Conservation (phyloP, 2,797 vertebrate genomes). For the Melanotaenia nigrans region DNA sequence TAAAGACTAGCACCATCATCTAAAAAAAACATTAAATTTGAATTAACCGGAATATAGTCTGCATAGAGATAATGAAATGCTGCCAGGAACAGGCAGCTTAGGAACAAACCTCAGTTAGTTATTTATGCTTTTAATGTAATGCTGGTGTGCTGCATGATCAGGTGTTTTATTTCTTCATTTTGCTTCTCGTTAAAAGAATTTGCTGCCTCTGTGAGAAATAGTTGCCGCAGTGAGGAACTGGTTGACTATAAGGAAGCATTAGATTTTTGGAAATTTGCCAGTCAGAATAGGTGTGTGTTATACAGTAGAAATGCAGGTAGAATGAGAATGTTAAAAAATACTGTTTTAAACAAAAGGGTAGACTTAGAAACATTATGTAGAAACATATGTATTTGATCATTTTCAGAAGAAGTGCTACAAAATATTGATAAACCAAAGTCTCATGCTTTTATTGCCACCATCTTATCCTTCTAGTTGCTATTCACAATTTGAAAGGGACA, state of each 20-base stretch:
- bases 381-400: background rate
- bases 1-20: background rate
- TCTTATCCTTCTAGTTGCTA: background rate
- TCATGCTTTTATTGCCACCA: background rate
- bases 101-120: background rate
- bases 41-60: background rate
- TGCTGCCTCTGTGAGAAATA: background rate
- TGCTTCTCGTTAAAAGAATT: background rate
- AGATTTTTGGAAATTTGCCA: background rate
- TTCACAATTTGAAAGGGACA: background rate
- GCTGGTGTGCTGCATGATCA: background rate
- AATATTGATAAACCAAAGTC: background rate
- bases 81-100: background rate
- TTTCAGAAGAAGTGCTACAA: background rate
- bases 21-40: background rate
- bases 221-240: background rate
- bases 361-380: background rate
- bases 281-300: background rate
- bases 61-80: background rate
- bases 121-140: background rate
- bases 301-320: background rate
- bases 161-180: background rate
- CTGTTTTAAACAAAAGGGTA: background rate
- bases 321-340: no score
- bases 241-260: background rate